These are phyloP conservation scores for Patella ulyssiponensis DNA, from an alignment of 2,888 invertebrate species.

Conservation along the genomic window DNA sequence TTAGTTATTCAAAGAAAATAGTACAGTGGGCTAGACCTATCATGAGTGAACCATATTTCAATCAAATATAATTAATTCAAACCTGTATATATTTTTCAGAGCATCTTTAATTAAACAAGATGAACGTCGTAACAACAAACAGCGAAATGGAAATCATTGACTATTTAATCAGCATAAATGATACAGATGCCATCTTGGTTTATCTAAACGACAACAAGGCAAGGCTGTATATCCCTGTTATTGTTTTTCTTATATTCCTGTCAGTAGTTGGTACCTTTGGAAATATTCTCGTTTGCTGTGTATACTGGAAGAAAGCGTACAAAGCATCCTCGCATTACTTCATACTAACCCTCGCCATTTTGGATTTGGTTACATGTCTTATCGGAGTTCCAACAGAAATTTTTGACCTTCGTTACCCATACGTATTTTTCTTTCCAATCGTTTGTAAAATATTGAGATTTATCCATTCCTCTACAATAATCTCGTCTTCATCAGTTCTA, in stretches of 20 bases:
- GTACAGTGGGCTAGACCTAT: too few species aligned
- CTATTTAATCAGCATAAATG: slow-evolving; percentile 23
- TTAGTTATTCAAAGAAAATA: too few species aligned
- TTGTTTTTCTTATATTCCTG: slow-evolving; percentile 56
- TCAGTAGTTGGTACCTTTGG: slow-evolving; percentile 58
- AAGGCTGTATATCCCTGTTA: slow-evolving; percentile 59
- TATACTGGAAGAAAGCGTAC: slow-evolving; percentile 53
- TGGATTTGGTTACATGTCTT: slow-evolving; percentile 64
- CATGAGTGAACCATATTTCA: too few species aligned
- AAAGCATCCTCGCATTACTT: slow-evolving; percentile 64
- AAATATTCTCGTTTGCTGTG: slow-evolving; percentile 59
- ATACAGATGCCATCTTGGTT: slow-evolving; percentile 22
- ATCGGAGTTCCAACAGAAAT: slow-evolving; percentile 66
- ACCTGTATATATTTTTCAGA: too few species aligned
- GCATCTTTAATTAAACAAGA: too few species aligned
- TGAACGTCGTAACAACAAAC: too few species aligned
- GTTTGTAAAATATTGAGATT: slow-evolving; percentile 64
- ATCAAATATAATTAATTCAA: too few species aligned
- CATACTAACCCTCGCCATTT: slow-evolving; percentile 58
- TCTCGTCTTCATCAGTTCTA: slow-evolving; percentile 61
- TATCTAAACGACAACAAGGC: slow-evolving; percentile 59
- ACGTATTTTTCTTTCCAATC: slow-evolving; percentile 59
- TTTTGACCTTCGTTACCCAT: slow-evolving; percentile 61
- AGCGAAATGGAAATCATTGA: background rate
- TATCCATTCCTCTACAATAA: slow-evolving; percentile 59